Conservation (phyloP, 2,797 vertebrate species). For the Stomatorhinus walkeri region DNA sequence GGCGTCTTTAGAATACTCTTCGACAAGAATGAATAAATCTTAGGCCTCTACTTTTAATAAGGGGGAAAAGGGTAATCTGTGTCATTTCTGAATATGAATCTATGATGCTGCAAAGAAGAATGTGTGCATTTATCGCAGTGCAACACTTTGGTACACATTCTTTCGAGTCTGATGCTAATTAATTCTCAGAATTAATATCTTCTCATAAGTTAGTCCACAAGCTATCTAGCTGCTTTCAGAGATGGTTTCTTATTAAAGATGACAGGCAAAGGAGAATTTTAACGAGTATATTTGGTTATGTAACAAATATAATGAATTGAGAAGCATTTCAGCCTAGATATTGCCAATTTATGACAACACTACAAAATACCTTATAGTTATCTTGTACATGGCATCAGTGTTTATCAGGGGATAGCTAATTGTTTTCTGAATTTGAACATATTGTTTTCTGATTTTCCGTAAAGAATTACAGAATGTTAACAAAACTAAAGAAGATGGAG, state of each 20-base stretch:
- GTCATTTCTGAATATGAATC: neutral
- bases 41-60: neutral
- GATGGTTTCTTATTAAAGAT: neutral
- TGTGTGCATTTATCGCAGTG: neutral
- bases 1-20: neutral
- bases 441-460: neutral
- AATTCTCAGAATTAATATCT: neutral
- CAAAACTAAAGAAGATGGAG: neutral
- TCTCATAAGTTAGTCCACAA: neutral
- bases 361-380: neutral
- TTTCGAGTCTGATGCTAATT: neutral
- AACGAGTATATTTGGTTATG: neutral
- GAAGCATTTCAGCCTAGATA: neutral
- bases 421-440: neutral
- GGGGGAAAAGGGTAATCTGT: neutral
- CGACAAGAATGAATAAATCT: neutral
- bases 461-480: neutral
- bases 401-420: neutral
- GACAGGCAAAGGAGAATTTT: neutral
- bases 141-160: neutral
- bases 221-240: neutral
- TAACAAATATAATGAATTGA: neutral
- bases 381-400: neutral
- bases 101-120: neutral
- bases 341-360: neutral